Base-by-base conservation (phyloP, 2,113 vertebrate genomes). In the Xenopus laevis region DNA sequence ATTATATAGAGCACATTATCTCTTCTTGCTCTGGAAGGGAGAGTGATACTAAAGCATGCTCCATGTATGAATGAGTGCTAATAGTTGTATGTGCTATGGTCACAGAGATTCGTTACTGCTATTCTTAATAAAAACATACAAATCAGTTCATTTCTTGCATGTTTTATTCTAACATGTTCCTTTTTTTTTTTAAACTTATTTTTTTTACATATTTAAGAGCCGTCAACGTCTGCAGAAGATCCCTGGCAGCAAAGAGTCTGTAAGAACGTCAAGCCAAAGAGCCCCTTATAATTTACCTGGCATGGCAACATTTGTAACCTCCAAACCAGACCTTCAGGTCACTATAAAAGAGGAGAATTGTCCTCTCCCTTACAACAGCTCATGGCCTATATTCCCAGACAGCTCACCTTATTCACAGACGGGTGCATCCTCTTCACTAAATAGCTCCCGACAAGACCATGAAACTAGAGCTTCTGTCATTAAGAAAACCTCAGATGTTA, bases 381-480 rank as follows among this genome's bases (percentile, higher is more conserved):
- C 83, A 0, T 98, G 96, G 95, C 88, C 90, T 10, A 65, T 87
- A 71, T 87, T 92, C 27, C 66, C 92, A 79, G 91, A 86, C 77
- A 88, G 83, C 8, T 64, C 87, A 57, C 74, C 89, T 63, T 83
- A 90, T 50, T 27, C 84, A 8, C 85, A 86, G 74, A 82, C 84
- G 0, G 79, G 86, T 9, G 80, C 84, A 12, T 84, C 90, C 71
- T 84, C 88, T 17, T 55, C 66, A n/a, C n/a, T 68, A 6, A 85
- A 80, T 78, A 91, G 84, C 84, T 88, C 82, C 74, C 83, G 86
- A 78, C 83, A 92, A 6, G 85, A 87, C 79, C 91, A 92, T 0
- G 96, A 98, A 86, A 89, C 89, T 2, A 92, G 97, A 20, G 96
- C 95, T 71, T 98, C 95, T 0, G 97, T 99, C 86, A 99, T 99